Evolutionary conservation across 2,113 vertebrate genomes (phyloP).

Genomic region (Amazona guildingii): DNA sequence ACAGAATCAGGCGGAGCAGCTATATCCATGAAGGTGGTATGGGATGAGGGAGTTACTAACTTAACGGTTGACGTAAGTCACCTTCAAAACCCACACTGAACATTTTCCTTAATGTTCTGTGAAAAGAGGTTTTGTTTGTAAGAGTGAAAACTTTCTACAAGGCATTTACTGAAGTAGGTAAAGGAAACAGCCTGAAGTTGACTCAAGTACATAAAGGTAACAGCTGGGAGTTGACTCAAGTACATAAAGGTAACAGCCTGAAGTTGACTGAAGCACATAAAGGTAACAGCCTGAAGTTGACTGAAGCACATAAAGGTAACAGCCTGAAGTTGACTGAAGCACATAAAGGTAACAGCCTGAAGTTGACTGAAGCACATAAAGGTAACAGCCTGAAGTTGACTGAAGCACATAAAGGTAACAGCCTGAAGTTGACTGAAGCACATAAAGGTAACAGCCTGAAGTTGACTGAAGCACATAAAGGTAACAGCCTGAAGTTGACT

Average conservation of each 20-base stretch:
- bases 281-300: not conserved
- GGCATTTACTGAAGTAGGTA: not conserved
- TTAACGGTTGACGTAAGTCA: not conserved
- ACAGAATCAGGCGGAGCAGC: not conserved
- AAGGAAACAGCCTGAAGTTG: not conserved
- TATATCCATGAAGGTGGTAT: fast-evolving
- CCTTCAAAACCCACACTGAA: not conserved
- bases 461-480: not conserved
- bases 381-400: not conserved
- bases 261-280: not conserved
- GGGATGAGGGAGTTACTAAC: not conserved
- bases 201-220: not conserved
- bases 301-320: not conserved
- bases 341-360: not conserved
- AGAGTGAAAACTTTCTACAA: not conserved
- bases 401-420: too few species aligned
- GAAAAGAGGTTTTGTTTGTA: not conserved
- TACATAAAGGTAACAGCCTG: not conserved
- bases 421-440: not conserved
- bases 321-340: not conserved
- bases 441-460: not conserved
- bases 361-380: not conserved
- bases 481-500: not conserved
- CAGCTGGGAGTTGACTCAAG: not conserved
- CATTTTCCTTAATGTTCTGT: not conserved